These are phyloP conservation scores for Aramus guarauna DNA, from an alignment of 2,113 vertebrate genomes.

Conservation along the genomic window DNA sequence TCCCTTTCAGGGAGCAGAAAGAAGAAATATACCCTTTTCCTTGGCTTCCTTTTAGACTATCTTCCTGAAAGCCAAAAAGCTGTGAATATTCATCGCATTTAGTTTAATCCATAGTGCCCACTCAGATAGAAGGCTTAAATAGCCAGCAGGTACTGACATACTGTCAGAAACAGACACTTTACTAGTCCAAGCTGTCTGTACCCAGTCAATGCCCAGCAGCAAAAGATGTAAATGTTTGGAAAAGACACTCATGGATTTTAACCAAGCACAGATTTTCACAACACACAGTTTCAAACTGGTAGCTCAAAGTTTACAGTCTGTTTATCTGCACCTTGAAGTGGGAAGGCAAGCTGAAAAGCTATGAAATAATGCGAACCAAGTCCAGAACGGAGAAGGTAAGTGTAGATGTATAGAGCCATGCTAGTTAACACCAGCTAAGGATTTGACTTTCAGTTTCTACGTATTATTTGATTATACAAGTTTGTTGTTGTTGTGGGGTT, in stretches of 20 bases:
- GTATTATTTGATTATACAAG: background rate
- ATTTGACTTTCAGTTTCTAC: background rate
- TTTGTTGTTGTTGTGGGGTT: background rate
- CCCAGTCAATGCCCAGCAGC: background rate
- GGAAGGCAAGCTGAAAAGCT: background rate
- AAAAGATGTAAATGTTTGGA: background rate
- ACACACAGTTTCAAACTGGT: background rate
- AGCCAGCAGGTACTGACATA: background rate
- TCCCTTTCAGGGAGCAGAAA: background rate
- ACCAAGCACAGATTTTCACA: background rate
- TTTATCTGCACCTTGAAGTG: background rate
- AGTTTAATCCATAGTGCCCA: background rate
- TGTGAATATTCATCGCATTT: background rate
- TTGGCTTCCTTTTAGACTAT: background rate
- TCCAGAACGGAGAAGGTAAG: background rate
- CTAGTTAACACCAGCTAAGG: background rate
- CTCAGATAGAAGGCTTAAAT: background rate
- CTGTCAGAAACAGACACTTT: background rate
- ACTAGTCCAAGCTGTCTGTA: background rate
- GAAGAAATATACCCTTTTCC: background rate
- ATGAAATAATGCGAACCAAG: background rate
- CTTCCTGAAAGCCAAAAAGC: background rate
- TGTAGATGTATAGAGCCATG: background rate
- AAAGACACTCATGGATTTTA: background rate
- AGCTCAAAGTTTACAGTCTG: background rate